Evolutionary conservation across 64 coral and sea anemone genomes (phyloP).

Genomic region (Pachyseris speciosa): DNA sequence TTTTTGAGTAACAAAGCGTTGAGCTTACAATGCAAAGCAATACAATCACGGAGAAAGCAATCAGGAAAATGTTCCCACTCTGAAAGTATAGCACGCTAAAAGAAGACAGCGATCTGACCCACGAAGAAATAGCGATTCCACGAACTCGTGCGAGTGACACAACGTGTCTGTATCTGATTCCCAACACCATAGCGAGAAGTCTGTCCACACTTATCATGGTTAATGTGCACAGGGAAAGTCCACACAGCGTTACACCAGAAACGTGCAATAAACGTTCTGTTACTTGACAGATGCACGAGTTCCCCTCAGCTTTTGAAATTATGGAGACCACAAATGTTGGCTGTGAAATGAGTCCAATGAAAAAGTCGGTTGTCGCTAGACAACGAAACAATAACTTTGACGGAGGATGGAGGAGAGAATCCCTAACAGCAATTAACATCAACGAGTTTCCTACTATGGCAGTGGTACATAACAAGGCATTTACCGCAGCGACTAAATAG

Average conservation of each 20-base stretch:
- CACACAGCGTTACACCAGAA: not conserved
- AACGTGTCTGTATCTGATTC: constrained; percentile 6
- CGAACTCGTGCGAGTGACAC: not conserved
- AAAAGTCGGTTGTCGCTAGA: constrained; percentile 57
- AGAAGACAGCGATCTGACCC: not conserved
- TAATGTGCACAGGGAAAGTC: not conserved
- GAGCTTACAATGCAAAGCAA: not conserved
- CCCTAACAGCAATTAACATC: not conserved
- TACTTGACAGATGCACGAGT: not conserved
- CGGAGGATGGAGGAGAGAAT: constrained; percentile 23
- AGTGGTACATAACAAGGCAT: not conserved
- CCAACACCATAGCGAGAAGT: not conserved
- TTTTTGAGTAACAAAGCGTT: not conserved
- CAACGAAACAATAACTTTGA: constrained; percentile 50
- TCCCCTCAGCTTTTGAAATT: not conserved
- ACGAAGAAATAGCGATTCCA: not conserved
- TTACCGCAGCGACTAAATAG: not conserved
- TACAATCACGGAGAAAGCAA: too few relatives aligned
- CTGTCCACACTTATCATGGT: constrained; percentile 36
- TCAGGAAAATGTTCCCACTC: not conserved
- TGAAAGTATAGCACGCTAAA: not conserved
- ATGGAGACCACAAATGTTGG: constrained; percentile 13
- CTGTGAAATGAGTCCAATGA: constrained; percentile 52
- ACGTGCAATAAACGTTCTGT: not conserved
- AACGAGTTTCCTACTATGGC: not conserved